Base-by-base conservation (phyloP, 2,888 invertebrate genomes). In the Agonopterix subpropinquella region DNA sequence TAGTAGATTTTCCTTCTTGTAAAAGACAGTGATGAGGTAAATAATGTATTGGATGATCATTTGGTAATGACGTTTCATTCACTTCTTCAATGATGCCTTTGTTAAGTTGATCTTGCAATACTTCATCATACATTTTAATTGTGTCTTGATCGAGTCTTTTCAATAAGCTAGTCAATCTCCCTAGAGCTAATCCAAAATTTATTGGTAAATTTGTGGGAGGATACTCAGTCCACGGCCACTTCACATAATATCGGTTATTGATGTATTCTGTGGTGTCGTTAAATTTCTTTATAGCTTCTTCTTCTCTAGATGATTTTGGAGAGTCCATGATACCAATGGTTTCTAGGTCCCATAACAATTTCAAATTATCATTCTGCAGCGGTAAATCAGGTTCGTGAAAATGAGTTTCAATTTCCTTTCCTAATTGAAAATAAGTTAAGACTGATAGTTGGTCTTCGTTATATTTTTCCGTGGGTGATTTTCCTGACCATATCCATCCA, bases 401-500 rank as follows among this genome's bases (percentile, higher is more conserved):
- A 15, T 15, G 15, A 15, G 15, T 15, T 15, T 15, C 15, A 15
- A 15, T 15, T 15, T 15, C 15, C 15, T 15, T 15, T 15, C 15
- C 15, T 15, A 15, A 3, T 15, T 15, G 15, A 15, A 15, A 15
- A 15, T 15, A 15, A 15, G 15, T 15, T 15, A 15, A 15, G 3
- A 15, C 15, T 15, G 15, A 37, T n/a, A n/a, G 37, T 10, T 8
- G 9, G 9, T 37, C 8, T n/a, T 43, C 13, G 11, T 13, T 15
- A 15, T 15, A 15, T 2, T 15, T 45, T 3, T 1, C 1, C 3
- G 15, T 15, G 15, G 15, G 15, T 15, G 15, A 15, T 15, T 15
- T 15, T 4, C 58, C 58, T 10, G 55, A 54, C 5, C 49, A 39
- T 28, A 59, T 44, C 61, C 58, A 61, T 1, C 59, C 60, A 42